Evolutionary conservation across 1,140 invertebrate species (phyloP).

Genomic region (Wiebesia pumilae): DNA sequence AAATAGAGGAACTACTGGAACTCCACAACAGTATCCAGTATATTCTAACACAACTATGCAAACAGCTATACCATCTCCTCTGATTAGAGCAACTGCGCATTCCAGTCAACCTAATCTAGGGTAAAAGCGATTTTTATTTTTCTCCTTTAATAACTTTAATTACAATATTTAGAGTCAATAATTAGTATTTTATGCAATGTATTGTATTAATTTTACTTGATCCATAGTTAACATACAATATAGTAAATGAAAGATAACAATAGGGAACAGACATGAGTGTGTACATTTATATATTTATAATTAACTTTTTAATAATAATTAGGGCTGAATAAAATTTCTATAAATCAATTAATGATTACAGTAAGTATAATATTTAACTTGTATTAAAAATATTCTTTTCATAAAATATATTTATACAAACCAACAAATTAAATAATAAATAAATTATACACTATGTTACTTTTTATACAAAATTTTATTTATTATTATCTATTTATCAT

Average conservation of each 20-base stretch:
- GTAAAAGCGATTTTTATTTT: slow-evolving; percentile 62
- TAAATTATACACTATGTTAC: too few relatives aligned
- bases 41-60: slow-evolving; percentile 73
- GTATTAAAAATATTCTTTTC: too few relatives aligned
- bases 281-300: too few relatives aligned
- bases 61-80: slow-evolving; percentile 74
- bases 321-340: too few relatives aligned
- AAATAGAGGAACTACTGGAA: slow-evolving; percentile 66
- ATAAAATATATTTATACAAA: too few relatives aligned
- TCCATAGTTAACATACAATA: slow-evolving; percentile 32
- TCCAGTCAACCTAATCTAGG: slow-evolving; percentile 72
- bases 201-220: slow-evolving; percentile 25
- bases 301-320: too few relatives aligned
- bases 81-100: slow-evolving; percentile 75
- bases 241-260: slow-evolving; percentile 39
- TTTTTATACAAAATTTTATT: not conserved
- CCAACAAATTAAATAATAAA: too few relatives aligned
- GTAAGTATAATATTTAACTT: too few relatives aligned
- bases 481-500: too few relatives aligned
- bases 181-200: slow-evolving; percentile 22
- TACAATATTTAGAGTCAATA: slow-evolving; percentile 12
- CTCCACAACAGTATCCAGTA: slow-evolving; percentile 71
- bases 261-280: slow-evolving; percentile 41
- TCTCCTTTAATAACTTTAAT: slow-evolving; percentile 23
- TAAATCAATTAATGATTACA: too few relatives aligned